Evolutionary conservation across 2,888 invertebrate genomes (phyloP).

Genomic region (Celastrina argiolus): DNA sequence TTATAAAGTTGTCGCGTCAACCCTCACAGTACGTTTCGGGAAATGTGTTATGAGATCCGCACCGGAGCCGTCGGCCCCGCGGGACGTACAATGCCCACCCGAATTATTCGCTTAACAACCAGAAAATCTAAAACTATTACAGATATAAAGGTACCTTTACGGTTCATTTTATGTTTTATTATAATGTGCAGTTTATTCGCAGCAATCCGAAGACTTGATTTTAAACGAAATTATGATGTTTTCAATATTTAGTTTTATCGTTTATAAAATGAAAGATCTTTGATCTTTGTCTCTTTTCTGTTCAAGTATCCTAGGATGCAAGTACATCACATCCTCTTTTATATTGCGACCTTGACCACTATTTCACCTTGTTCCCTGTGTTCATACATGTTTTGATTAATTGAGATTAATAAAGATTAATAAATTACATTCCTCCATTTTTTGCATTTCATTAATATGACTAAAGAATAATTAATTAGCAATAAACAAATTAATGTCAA

Average conservation of each 20-base stretch:
- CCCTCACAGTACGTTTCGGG: slow-evolving; percentile 31
- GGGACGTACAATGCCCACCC: slow-evolving; percentile 46
- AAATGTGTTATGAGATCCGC: slow-evolving; percentile 39
- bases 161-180: background rate
- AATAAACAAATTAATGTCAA: background rate
- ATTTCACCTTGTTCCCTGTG: too few relatives aligned
- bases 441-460: too few relatives aligned
- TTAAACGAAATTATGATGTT: background rate
- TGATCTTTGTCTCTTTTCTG: too few relatives aligned
- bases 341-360: too few relatives aligned
- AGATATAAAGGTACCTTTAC: background rate
- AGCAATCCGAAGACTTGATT: background rate
- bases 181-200: background rate
- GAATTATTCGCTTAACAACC: slow-evolving; percentile 65
- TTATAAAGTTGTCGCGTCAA: slow-evolving; percentile 27
- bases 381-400: too few relatives aligned
- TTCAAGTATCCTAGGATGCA: too few relatives aligned
- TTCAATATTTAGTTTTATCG: background rate
- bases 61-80: slow-evolving; percentile 48
- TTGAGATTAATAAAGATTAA: too few relatives aligned
- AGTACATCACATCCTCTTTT: too few relatives aligned
- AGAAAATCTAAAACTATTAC: slow-evolving; percentile 49
- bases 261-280: background rate
- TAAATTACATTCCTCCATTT: too few relatives aligned
- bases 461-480: too few relatives aligned